Conservation (phyloP, 23 tunicate genomes). For the Ciona savignyi region DNA sequence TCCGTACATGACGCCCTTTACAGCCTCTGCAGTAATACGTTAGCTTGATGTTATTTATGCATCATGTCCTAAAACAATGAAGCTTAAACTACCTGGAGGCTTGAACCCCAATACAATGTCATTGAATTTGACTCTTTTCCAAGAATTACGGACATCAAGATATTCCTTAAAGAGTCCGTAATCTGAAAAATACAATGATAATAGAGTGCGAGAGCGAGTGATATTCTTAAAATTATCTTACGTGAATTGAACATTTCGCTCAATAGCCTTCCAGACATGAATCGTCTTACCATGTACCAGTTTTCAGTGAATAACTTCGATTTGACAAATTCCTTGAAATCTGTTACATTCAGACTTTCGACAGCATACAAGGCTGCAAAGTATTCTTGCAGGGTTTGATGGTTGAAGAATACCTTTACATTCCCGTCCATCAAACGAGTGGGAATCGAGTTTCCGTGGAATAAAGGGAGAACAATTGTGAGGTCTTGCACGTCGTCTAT, state of each 20-base stretch:
- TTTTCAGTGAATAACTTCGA: neutral
- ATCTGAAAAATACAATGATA: no score
- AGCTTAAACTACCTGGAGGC: neutral
- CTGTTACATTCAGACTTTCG: neutral
- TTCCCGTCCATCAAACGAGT: conserved; percentile 7
- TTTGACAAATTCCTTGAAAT: neutral
- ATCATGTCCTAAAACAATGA: no score
- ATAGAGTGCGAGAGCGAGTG: no score
- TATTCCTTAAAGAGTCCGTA: neutral
- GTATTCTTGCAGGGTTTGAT: conserved; percentile 19
- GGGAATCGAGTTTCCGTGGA: neutral
- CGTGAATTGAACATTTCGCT: neutral
- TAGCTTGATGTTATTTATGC: no score
- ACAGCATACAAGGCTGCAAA: conserved; percentile 13
- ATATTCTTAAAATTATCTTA: no score
- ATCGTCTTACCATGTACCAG: conserved; percentile 14
- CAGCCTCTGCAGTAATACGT: neutral
- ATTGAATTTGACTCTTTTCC: no score
- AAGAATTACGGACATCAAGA: neutral
- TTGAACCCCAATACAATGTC: no score
- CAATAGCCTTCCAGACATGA: neutral
- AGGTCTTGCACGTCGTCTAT: conserved; percentile 7
- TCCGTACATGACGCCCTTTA: neutral
- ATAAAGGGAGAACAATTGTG: conserved; percentile 8
- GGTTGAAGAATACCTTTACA: conserved; percentile 7